A percentile compares a stretch with the other conserved stretches of the same genome.
These are phyloP conservation scores for Indicator maculatus DNA, from an alignment of 2,113 vertebrate genomes.

Conservation along the genomic window DNA sequence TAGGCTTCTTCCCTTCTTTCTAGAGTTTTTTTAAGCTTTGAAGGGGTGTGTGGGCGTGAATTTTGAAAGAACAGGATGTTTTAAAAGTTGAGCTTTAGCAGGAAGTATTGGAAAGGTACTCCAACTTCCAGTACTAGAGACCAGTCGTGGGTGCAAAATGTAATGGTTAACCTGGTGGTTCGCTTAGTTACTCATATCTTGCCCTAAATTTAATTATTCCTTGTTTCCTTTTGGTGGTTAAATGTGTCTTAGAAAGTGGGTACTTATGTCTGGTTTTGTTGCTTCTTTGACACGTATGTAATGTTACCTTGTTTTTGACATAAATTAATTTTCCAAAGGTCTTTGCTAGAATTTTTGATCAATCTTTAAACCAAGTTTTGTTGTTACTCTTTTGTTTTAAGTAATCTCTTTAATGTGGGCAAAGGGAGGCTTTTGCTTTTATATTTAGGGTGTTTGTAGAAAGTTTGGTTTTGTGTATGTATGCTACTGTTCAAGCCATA, in stretches of 20 bases:
- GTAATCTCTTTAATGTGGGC: not conserved
- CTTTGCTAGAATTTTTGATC: not conserved
- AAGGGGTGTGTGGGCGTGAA: not conserved
- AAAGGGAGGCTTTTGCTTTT: not conserved
- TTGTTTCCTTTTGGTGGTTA: not conserved
- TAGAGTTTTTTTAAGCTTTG: not conserved
- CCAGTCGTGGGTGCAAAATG: not conserved
- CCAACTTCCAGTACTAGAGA: not conserved
- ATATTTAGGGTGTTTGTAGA: not conserved
- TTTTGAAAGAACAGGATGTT: not conserved
- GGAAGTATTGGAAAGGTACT: not conserved
- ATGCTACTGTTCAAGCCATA: not conserved
- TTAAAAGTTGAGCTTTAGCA: not conserved
- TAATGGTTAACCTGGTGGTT: not conserved
- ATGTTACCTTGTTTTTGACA: not conserved
- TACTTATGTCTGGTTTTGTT: not conserved
- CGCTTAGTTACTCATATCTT: not conserved
- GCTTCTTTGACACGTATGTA: not conserved
- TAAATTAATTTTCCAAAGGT: not conserved
- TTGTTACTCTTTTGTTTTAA: not conserved
- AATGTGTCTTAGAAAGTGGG: not conserved
- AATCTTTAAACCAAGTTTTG: not conserved
- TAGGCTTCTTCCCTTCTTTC: not conserved
- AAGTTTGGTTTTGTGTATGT: not conserved
- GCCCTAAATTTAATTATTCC: not conserved